Base-by-base conservation (phyloP, 2,113 vertebrate species). In the Boleophthalmus pectinirostris region DNA sequence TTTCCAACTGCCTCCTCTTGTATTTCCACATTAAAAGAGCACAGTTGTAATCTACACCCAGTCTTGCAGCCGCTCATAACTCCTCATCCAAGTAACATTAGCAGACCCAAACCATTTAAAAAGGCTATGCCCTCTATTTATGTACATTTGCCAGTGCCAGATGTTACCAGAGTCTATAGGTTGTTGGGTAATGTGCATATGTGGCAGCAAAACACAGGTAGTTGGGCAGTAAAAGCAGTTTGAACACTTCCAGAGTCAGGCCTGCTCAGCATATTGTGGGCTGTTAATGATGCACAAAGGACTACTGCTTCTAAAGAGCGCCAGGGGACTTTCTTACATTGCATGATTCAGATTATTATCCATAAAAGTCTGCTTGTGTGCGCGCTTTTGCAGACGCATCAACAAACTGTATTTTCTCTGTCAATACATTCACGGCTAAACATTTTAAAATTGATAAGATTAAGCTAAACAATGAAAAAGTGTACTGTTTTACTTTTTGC, bases 91-190 rank as follows among this genome's bases (percentile, higher is more conserved):
- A 58, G 81, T 64, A 86, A 87, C 79, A 79, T 75, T 83, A 86
- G 80, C 74, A 72, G 70, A 86, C 73, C 68, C 68, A 60, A 70
- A 58, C 66, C 66, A 79, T 77, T 85, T 78, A 81, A 86, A 77
- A 64, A 64, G 61, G 75, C 68, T 47, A 33, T 78, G 46, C 49
- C 60, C 76, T 78, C 78, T 75, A 72, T 89, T 89, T 88, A 85
- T 88, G 78, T 73, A 78, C 80, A 71, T 85, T 83, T 83, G 79
- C 73, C 76, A 45, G 65, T 74, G 85, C 85, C 88, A 89, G 78
- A 90, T 89, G 81, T 80, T 77, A 82, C 33, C 15, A 29, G 45
- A 46, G 46, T 46, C 56, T 78, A 53, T 81, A 72, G 72, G 67
- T 78, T 47, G 71, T 75, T 73, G 60, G 78, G 45, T 82, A 75